These are phyloP conservation scores for Leucoraja ocellata DNA, from an alignment of 2,797 vertebrate species.

Conservation along the genomic window DNA sequence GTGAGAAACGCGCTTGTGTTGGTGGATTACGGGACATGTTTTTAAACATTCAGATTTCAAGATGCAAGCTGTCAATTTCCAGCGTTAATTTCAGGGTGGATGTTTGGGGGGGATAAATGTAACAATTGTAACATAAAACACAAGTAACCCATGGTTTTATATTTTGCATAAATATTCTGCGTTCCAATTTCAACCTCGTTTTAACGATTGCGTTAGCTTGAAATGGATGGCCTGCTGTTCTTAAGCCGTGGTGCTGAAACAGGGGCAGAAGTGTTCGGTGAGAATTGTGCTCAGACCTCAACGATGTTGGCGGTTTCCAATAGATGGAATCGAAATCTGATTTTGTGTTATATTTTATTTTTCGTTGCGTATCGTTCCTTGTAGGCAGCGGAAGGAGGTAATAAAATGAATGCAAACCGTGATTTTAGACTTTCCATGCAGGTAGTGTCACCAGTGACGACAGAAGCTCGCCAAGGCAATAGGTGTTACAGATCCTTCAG, in stretches of 20 bases:
- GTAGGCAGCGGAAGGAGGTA: not conserved
- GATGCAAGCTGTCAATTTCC: not conserved
- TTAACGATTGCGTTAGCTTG: not conserved
- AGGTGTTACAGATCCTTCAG: not conserved
- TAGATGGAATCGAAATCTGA: not conserved
- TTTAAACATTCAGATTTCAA: not conserved
- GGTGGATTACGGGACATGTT: not conserved
- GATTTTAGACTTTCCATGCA: not conserved
- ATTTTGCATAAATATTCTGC: not conserved
- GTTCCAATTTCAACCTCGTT: not conserved
- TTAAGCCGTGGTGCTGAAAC: constrained; percentile 13
- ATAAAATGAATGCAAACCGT: not conserved
- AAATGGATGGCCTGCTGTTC: not conserved
- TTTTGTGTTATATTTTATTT: not conserved
- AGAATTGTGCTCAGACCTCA: not conserved
- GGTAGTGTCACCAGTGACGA: not conserved
- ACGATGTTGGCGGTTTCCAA: not conserved
- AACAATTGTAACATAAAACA: not conserved
- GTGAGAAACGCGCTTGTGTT: not conserved
- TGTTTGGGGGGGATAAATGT: not conserved
- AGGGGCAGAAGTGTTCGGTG: not conserved
- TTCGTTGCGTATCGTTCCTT: not conserved
- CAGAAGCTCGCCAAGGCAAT: not conserved
- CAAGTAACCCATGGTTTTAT: not conserved
- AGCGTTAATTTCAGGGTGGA: not conserved